Evolutionary conservation across 2,888 invertebrate genomes (phyloP).

Genomic region (Clitarchus hookeri): DNA sequence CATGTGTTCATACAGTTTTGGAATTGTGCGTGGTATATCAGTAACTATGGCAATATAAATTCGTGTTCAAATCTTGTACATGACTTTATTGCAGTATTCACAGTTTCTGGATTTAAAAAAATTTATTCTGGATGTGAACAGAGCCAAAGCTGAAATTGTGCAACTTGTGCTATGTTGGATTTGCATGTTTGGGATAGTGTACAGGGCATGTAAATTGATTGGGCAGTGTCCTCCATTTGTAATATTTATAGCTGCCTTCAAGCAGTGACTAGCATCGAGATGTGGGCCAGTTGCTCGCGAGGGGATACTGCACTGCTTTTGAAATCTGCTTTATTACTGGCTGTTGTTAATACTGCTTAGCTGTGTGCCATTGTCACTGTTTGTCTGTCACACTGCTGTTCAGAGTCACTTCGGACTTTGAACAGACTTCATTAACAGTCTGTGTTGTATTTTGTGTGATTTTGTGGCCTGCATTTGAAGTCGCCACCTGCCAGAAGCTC

Average conservation of each 20-base stretch:
- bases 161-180: background rate
- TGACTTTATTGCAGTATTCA: background rate
- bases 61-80: background rate
- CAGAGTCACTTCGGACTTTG: background rate
- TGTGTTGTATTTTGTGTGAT: background rate
- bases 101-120: background rate
- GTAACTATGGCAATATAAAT: background rate
- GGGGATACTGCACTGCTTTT: constrained; percentile 21
- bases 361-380: constrained; percentile 19
- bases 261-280: background rate
- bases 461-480: background rate
- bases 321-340: constrained; percentile 1
- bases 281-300: background rate
- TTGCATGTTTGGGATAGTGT: background rate
- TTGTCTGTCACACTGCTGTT: background rate
- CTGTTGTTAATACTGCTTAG: constrained; percentile 21
- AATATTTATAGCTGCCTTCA: background rate
- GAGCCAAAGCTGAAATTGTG: background rate
- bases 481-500: background rate
- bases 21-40: background rate
- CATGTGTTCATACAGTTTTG: too few relatives aligned
- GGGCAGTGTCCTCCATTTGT: background rate
- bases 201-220: background rate
- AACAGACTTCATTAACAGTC: background rate
- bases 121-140: background rate